Base-by-base conservation (phyloP, 1,140 invertebrate genomes). In the Himalopsyche phryganea region DNA sequence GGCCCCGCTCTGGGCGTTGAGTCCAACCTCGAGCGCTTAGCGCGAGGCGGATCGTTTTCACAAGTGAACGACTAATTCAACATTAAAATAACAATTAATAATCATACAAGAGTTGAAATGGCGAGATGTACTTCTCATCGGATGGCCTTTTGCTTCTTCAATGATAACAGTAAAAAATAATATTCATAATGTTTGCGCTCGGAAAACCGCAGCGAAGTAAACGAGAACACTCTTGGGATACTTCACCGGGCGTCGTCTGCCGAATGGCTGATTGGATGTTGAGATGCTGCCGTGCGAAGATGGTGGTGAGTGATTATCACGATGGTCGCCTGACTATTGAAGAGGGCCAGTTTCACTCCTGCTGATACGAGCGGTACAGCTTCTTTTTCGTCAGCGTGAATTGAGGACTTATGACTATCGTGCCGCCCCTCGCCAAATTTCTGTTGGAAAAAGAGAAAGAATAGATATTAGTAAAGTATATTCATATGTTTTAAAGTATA, bases 361-460 rank as follows among this genome's bases (percentile, higher is more conserved):
- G 78, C 66, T 81, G 78, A 69, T 82, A 86, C 59, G 83, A 87
- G 70, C 90, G 80, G 81, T 91, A 93, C 41, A 93, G 78, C 74
- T 92, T 92, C 73, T 90, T 91, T 79, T 92, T 93, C 67, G 85
- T 86, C 73, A 92, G 76, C 59, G 83, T 85, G 76, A 91, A 93
- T 67, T 86, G 86, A 63, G 87, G 85, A 78, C 89, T 90, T 70
- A 93, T 86, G 72, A 92, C 85, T 67, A 92, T 87, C 54, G 89
- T 90, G 67, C 87, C 87, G 70, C 87, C 84, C 73, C 86, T 84
- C 50, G 88, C 87, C 60, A 92, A 73, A 72, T 91, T 91, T 82
- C 88, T 90, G 75, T 20, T 42, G 23, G 20, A 40, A 33, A 51
- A 57, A 58, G 28, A 19, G 44, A 55, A 46, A n/a, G 32, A 20